A percentile compares a stretch with the other conserved stretches of the same genome.
These are phyloP conservation scores for Helicolenus hilgendorfi DNA, from an alignment of 2,797 vertebrate species.

Conservation along the genomic window DNA sequence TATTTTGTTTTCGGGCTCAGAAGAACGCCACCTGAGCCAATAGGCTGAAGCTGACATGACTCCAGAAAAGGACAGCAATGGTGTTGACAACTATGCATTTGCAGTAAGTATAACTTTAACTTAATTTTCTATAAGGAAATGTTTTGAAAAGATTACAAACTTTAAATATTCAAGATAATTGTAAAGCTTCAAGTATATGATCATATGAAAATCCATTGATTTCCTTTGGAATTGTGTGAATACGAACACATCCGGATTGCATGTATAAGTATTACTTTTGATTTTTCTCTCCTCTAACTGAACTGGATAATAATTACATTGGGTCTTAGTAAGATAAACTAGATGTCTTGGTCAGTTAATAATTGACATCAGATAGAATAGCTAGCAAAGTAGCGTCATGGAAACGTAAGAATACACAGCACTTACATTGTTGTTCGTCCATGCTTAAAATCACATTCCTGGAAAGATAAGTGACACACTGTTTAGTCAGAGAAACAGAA, in stretches of 20 bases:
- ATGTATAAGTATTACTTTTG: neutral
- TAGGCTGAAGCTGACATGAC: constrained; percentile 70
- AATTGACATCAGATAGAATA: neutral
- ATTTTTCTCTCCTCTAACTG: neutral
- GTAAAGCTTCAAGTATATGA: neutral
- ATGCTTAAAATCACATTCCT: constrained; percentile 15
- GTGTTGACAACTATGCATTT: constrained; percentile 89
- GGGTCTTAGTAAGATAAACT: neutral
- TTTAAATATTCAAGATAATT: neutral
- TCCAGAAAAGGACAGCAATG: constrained; percentile 88
- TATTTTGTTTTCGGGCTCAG: constrained; percentile 34
- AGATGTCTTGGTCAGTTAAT: constrained; percentile 3
- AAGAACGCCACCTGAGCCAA: constrained; percentile 11
- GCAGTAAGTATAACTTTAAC: constrained; percentile 87
- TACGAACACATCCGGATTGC: neutral
- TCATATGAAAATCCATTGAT: neutral
- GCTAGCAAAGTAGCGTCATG: neutral
- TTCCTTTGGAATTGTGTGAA: neutral
- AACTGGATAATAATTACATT: neutral
- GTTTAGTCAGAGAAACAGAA: constrained; percentile 1
- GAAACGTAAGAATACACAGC: neutral
- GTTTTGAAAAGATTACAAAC: neutral
- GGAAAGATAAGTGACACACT: neutral
- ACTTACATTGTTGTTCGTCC: constrained; percentile 48
- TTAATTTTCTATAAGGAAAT: neutral